phyloP scores from a whole-genome alignment of 2,797 vertebrate genomes.

The Stomatorhinus walkeri region DNA sequence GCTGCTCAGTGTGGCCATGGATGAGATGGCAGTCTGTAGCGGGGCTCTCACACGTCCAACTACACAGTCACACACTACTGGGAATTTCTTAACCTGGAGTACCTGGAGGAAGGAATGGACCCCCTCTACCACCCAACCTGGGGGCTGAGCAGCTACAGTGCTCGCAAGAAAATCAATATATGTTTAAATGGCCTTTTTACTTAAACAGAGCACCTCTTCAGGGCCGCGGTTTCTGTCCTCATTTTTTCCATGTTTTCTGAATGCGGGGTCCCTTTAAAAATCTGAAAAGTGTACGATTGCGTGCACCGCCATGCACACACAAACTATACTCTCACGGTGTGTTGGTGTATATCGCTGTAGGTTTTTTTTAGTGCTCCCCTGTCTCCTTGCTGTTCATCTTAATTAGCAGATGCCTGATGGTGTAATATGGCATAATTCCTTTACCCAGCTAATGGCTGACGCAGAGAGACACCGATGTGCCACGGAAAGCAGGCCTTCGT shows the following conservation, averaged over 20 bases:
- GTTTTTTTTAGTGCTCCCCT: not conserved
- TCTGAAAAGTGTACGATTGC: not conserved
- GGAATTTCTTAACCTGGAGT: not conserved
- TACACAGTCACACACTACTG: not conserved
- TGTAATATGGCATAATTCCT: not conserved
- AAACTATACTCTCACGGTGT: no score
- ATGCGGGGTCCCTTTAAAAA: not conserved
- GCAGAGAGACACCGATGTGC: not conserved
- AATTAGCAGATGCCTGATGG: constrained; percentile 18
- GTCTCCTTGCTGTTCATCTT: constrained; percentile 1
- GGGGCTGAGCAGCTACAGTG: not conserved
- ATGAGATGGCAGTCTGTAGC: not conserved
- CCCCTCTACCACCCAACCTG: not conserved
- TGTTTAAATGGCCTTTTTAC: not conserved
- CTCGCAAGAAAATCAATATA: not conserved
- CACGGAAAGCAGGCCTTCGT: not conserved
- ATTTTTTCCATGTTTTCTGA: not conserved
- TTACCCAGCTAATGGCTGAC: not conserved
- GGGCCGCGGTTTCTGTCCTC: not conserved
- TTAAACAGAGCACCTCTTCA: not conserved
- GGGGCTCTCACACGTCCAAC: not conserved
- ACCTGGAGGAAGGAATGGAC: not conserved
- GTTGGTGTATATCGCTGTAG: not conserved
- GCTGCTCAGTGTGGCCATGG: not conserved
- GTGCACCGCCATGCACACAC: not conserved